Percentiles rank a stretch among this genome's conserved stretches.
Conservation (phyloP, 2,888 invertebrate genomes). For the Ephialtes manifestator region DNA sequence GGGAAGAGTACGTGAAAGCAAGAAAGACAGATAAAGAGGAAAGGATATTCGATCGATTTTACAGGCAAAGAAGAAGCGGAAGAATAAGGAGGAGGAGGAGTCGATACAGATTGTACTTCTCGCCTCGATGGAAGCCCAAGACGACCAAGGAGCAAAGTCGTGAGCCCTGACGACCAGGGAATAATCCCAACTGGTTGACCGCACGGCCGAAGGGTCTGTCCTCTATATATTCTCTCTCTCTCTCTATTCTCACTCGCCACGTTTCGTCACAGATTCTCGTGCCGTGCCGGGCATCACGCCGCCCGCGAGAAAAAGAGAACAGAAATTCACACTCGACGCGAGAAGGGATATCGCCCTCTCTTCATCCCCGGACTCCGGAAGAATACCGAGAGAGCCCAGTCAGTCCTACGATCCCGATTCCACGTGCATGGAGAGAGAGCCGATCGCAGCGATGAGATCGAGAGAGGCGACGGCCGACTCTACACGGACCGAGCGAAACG, state of each 20-base stretch:
- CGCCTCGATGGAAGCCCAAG: constrained; percentile 23
- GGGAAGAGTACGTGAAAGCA: too few species aligned
- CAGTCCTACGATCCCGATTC: constrained; percentile 63
- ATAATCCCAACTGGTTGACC: constrained; percentile 67
- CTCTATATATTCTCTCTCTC: background rate
- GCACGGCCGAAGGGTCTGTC: constrained; percentile 51
- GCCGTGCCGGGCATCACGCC: constrained; percentile 33
- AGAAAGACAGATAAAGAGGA: too few species aligned
- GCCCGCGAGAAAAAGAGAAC: constrained; percentile 49
- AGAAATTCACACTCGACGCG: constrained; percentile 63
- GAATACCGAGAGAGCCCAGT: constrained; percentile 37
- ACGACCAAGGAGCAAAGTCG: constrained; percentile 27
- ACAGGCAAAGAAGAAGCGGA: background rate
- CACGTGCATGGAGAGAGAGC: constrained; percentile 55
- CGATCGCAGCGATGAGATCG: constrained; percentile 66
- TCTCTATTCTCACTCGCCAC: constrained; percentile 41
- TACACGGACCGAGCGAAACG: constrained; percentile 68
- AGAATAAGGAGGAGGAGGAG: background rate
- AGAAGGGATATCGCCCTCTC: constrained; percentile 29
- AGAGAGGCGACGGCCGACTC: constrained; percentile 57
- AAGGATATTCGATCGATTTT: too few species aligned
- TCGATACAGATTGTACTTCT: background rate
- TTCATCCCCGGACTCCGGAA: constrained; percentile 34
- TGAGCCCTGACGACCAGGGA: constrained; percentile 45
- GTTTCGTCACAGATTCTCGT: constrained; percentile 66